Evolutionary conservation across 2,113 vertebrate genomes (phyloP), one percentile per base, ranked within the genome.

Genomic region (Oriolus oriolus): DNA sequence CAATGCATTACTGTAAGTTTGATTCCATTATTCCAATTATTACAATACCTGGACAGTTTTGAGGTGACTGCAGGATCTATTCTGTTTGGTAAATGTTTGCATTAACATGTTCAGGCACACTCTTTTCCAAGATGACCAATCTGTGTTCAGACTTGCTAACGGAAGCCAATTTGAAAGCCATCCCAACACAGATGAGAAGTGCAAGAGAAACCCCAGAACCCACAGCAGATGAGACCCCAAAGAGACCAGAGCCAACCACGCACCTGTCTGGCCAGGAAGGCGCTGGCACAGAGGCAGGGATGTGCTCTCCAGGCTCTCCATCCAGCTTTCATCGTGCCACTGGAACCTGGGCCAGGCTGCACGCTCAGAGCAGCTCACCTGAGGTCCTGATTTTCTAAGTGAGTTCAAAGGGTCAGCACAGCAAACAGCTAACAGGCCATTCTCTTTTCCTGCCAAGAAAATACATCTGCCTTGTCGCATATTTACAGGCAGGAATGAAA

Each of bases 241-340:
- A 30, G 9, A 49, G n/a, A 47, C 8, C 44, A 49, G 73, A 60
- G 37, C 30, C 37, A 41, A 6, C 15, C 68, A 31, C 27, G 27
- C 64, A 10, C 68, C 28, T 39, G 35, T 14, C 8, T 53, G 69
- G 42, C 26, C 54, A 30, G 27, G 53, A 7, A 47, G 41, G 10
- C 5, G 17, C 53, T 57, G 71, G 41, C 71, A 45, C 33, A 23
- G 53, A 18, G 53, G 54, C 33, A 45, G 73, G 11, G 53, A 27
- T 54, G 69, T 24, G 4, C 69, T 53, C 28, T 44, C 39, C 70
- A 42, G 69, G 9, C 52, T 28, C 24, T 5, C 23, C 31, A 27
- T 5, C 39, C 66, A 69, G n/a, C 64, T 53, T 5, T 31, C 3
- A 0, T 7, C 26, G 16, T 11, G 4, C 11, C 9, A 18, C 37